Conservation (phyloP, 2,113 vertebrate genomes). For the Archilochus colubris region DNA sequence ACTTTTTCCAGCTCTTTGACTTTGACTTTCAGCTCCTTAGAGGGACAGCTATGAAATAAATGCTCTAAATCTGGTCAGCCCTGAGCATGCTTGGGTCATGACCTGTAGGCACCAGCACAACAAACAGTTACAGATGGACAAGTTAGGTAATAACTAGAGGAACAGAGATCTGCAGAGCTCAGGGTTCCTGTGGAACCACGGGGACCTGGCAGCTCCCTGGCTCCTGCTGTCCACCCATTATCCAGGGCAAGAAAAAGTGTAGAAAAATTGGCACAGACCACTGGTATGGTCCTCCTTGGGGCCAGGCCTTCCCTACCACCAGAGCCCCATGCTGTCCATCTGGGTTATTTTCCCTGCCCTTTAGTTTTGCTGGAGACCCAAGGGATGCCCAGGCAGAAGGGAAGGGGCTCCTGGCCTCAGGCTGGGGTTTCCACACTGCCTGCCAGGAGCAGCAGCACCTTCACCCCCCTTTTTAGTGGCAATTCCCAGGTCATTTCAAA, state of each 20-base stretch:
- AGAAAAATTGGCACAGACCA: neutral
- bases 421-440: accelerated
- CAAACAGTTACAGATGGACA: neutral
- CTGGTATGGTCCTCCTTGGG: neutral
- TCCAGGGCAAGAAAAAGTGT: neutral
- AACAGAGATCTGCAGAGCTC: neutral
- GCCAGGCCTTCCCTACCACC: neutral
- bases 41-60: neutral
- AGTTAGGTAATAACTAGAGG: neutral
- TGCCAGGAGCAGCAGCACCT: neutral
- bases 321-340: accelerated
- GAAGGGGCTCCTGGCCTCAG: neutral
- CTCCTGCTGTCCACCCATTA: neutral
- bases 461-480: neutral
- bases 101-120: neutral
- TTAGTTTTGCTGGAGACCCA: neutral
- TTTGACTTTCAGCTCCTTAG: neutral
- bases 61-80: neutral
- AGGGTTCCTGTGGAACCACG: neutral
- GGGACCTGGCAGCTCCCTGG: neutral
- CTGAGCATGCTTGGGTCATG: accelerated
- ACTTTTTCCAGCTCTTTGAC: neutral
- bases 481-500: neutral
- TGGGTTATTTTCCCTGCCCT: neutral
- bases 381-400: accelerated